Base-by-base conservation (phyloP, 2,888 invertebrate species). In the Sarcophaga carnaria region DNA sequence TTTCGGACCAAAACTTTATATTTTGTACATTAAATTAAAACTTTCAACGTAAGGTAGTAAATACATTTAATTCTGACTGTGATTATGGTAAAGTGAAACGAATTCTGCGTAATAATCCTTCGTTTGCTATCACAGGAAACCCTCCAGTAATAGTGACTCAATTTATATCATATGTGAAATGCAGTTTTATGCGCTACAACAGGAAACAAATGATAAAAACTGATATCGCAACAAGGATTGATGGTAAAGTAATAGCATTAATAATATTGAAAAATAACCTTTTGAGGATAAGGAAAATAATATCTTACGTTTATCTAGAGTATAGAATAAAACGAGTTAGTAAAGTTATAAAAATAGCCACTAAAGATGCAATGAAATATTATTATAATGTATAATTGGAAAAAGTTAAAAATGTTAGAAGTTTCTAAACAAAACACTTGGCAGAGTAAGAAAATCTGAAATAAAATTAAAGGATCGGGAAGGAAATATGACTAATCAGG, bases 161-260 rank as follows among this genome's bases (percentile, higher is more conserved):
- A 25, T 27, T 59, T 59, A 59, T 76, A 14, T 67, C 59, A 77
- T 77, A n/a, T 25, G n/a, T 75, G 11, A n/a, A 54, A 49, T 64
- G 75, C 54, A 49, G 17, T 25, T 63, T 25, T 47, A 45, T 27
- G 17, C 25, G 17, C 25, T n/a, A 63, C 74, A 75, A 63, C 3
- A 1, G 49, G 14, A n/a, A 63, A 63, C 17, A 72, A n/a, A 60
- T 74, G 45, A 47, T 62, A 25, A 74, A 47, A 22, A 17, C 12
- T 60, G 62, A 62, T 47, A 20, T 47, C 14, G 25, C 62, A 45
- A 20, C 45, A 12, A 47, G 45, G 47, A 74, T 62, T n/a, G 14
- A 63, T 25, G 25, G 25, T 25, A 25, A 25, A 25, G 4, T 25
- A 25, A 47, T 11, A 63, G 22, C 47, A 10, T 47, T 75, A 49